Evolutionary conservation across 2,888 invertebrate species (phyloP), one percentile per base, ranked within the genome.

Genomic region (Apomyelois bistriatella): DNA sequence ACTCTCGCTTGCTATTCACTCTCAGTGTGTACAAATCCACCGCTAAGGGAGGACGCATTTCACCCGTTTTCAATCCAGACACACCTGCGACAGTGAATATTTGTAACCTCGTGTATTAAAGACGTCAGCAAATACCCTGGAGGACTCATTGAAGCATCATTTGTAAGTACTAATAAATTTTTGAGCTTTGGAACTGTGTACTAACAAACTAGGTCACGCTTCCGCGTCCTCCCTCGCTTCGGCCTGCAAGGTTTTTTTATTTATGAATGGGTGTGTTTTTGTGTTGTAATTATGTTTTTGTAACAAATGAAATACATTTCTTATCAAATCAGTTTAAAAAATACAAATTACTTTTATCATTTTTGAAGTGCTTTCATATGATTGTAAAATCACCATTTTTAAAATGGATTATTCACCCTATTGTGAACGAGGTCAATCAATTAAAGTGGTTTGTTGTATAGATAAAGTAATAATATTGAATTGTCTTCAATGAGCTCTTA

Each of bases 161-260:
- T 70, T 85, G 89, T 87, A 70, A 88, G 88, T 88, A 76, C 53
- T 30, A 41, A 30, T 51, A 10, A 43, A 55, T 55, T 61, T 57
- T 61, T 54, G 55, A 52, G 52, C 57, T 54, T 58, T 51, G 55
- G 56, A 57, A 64, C 62, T 63, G 4, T 61, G 58, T 57, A 55
- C 65, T 70, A 62, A 51, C 61, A 62, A 89, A 79, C 68, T 88
- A 79, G 89, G 90, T 88, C 90, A 88, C 72, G 78, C 85, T 81
- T 80, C 81, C 80, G 82, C 76, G 86, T 82, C 81, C 85, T 81
- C 81, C 81, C 85, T 81, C 81, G 71, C 81, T 84, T 81, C 81
- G 71, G 73, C 74, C 73, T 72, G 67, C 75, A 74, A 70, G 72
- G 68, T 72, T 78, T 66, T 64, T 77, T 85, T 79, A 79, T 80